Evolutionary conservation across 2,888 invertebrate species (phyloP), one percentile per base, ranked within the genome.

Genomic region (Parnassius apollo): DNA sequence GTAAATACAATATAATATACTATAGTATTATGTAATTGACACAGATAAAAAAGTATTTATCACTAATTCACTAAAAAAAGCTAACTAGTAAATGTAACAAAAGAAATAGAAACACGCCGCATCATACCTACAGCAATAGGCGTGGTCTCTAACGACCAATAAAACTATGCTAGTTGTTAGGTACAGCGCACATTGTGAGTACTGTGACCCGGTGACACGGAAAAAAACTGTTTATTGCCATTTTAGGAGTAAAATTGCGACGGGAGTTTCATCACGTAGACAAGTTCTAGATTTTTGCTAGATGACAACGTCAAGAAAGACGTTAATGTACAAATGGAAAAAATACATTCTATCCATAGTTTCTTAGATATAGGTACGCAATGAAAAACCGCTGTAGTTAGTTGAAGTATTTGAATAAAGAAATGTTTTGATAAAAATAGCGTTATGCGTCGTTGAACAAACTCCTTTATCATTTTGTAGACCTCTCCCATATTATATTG

Each of bases 81-180:
- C 18, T 12, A 42, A 9, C 18, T 54, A 54, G 54, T 42, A 54
- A 54, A 42, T n/a, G 44, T 12, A 42, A 10, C 9, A 54, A 13
- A 35, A 8, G 54, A 54, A 44, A 35, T 35, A 35, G 35, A 35
- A 35, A 35, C 25, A 25, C 35, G 53, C 9, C 42, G 59, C 61
- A 66, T 67, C 61, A 65, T 65, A 65, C 66, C 61, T 63, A 67
- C 64, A 9, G 42, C 45, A 45, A 72, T 67, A 75, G 81, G 82
- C 80, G 82, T 75, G 81, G 78, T 68, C 65, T 68, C 12, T 62
- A 66, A 68, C 74, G 72, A 73, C 81, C 77, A 78, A 80, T 81
- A 77, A 78, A 76, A 77, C 72, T 72, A 69, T 48, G 60, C 57
- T 66, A 64, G 67, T 68, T 60, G 67, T 70, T 68, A 67, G 65